Conservation (phyloP, 2,888 invertebrate species). For the Phengaris arion region DNA sequence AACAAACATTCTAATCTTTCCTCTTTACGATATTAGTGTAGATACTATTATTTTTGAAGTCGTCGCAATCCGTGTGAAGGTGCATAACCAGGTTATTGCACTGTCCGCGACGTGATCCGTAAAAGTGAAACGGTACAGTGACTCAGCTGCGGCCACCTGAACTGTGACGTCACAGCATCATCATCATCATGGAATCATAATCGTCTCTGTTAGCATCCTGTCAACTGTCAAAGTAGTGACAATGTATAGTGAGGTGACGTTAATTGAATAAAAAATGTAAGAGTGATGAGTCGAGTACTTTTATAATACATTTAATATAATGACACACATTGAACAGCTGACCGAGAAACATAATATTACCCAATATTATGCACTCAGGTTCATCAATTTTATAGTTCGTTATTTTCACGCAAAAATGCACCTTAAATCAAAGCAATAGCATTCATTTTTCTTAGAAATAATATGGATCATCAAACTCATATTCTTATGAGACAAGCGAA, state of each 20-base stretch:
- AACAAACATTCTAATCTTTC: too few species aligned
- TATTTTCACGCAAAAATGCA: neutral
- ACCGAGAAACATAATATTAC: constrained; percentile 62
- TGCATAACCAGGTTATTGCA: neutral
- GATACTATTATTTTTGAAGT: too few species aligned
- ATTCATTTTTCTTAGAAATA: constrained; percentile 11
- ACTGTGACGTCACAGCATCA: neutral
- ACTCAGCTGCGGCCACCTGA: constrained; percentile 24
- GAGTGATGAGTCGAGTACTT: neutral
- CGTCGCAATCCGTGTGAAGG: neutral
- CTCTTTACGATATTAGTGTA: too few species aligned
- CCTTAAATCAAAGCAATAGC: neutral
- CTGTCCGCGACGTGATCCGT: constrained; percentile 13
- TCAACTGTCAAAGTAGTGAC: neutral
- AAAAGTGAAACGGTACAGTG: constrained; percentile 26
- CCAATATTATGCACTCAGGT: constrained; percentile 50
- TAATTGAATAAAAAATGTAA: too few species aligned
- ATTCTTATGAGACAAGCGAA: constrained; percentile 2
- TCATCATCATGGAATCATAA: neutral
- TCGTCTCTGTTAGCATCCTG: neutral
- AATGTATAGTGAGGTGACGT: neutral
- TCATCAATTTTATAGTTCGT: neutral
- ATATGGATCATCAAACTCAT: neutral
- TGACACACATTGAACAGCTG: constrained; percentile 50
- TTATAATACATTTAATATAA: neutral